phyloP scores from a whole-genome alignment of 2,113 vertebrate genomes.

The Atrichornis clamosus region DNA sequence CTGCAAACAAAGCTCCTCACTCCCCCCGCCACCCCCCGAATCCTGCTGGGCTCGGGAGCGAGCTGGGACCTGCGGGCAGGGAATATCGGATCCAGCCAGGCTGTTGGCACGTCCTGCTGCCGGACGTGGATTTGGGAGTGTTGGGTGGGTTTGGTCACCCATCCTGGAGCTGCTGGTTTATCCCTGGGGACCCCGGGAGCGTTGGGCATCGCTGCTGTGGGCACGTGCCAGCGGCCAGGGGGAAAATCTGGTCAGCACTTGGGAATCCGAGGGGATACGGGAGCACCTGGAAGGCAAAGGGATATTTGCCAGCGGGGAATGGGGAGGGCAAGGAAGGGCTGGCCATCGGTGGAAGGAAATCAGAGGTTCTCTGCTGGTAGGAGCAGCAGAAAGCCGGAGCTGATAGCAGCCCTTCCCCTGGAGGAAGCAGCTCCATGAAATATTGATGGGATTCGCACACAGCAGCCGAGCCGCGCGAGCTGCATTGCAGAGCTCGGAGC shows the following conservation, averaged over 20 bases:
- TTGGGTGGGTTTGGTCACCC: background rate
- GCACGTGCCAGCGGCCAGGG: accelerated
- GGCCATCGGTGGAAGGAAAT: background rate
- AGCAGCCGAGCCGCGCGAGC: conserved; percentile 9
- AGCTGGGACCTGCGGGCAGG: background rate
- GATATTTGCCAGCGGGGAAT: accelerated
- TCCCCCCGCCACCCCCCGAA: background rate
- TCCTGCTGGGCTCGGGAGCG: background rate
- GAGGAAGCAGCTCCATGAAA: conserved; percentile 63
- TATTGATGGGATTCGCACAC: conserved; percentile 64
- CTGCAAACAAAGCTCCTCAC: background rate
- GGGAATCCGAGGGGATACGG: background rate
- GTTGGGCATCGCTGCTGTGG: accelerated
- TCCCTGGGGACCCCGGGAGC: background rate
- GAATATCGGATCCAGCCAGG: accelerated
- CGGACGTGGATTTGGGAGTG: accelerated
- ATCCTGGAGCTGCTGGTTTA: background rate
- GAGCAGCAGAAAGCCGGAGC: conserved; percentile 19
- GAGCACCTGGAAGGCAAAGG: background rate
- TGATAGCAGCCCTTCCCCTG: conserved; percentile 39
- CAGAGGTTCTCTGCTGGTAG: background rate
- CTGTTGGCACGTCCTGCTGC: background rate
- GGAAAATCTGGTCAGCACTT: background rate
- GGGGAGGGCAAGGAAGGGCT: background rate
- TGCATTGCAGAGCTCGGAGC: conserved; percentile 55